Percentiles rank a stretch among this genome's conserved stretches.
phyloP scores from a whole-genome alignment of 1,140 invertebrate genomes.

The Drosophila fuyamai region DNA sequence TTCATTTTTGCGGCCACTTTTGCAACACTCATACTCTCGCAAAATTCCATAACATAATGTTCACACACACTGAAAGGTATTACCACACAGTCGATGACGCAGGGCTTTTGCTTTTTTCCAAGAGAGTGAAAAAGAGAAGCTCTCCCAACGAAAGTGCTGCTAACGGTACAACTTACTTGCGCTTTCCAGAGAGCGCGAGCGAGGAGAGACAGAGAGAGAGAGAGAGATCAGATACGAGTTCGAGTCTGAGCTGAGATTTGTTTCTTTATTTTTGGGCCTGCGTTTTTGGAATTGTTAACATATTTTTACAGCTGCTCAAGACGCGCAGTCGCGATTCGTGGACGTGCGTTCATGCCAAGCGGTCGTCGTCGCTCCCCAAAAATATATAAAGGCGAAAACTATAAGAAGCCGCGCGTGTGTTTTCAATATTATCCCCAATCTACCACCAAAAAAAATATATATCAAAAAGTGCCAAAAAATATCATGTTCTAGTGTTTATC shows the following conservation, averaged over 20 bases:
- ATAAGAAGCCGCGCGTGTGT: conserved; percentile 33
- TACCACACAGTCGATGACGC: conserved; percentile 77
- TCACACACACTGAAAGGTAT: conserved; percentile 53
- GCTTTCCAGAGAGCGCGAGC: conserved; percentile 35
- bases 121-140: background rate
- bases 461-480: conserved; percentile 60
- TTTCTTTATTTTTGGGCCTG: conserved; percentile 66
- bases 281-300: conserved; percentile 82
- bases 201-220: background rate
- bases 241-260: conserved; percentile 9
- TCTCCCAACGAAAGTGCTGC: conserved; percentile 7
- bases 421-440: conserved; percentile 6
- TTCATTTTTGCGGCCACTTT: conserved; percentile 75
- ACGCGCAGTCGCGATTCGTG: conserved; percentile 83
- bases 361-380: conserved; percentile 74
- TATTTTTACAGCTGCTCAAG: conserved; percentile 83
- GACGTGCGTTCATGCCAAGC: conserved; percentile 81
- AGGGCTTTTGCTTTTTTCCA: conserved; percentile 61
- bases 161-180: conserved; percentile 71
- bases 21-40: conserved; percentile 63
- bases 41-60: conserved; percentile 40
- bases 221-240: background rate
- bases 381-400: conserved; percentile 3
- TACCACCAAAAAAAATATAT: conserved; percentile 10
- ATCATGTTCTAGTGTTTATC: conserved; percentile 8